These are phyloP conservation scores for Hedychridium roseum DNA, from an alignment of 2,888 invertebrate species.

Conservation along the genomic window DNA sequence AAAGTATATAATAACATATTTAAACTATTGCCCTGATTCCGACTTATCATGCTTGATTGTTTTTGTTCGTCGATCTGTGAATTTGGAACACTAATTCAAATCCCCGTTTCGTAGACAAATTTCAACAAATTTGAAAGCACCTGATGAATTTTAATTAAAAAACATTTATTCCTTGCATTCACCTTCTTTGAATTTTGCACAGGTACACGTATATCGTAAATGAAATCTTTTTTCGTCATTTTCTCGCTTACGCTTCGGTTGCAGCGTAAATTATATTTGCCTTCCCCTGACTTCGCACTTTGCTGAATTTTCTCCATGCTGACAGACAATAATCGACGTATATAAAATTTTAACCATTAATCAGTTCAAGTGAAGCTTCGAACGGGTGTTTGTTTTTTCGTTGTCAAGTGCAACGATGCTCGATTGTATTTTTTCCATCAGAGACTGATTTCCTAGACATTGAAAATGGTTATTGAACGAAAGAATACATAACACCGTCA, in stretches of 20 bases:
- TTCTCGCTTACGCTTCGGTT: conserved; percentile 50
- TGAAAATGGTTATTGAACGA: no score
- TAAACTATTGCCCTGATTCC: conserved; percentile 18
- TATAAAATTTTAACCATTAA: no score
- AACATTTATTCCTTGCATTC: background rate
- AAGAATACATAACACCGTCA: no score
- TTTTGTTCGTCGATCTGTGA: conserved; percentile 30
- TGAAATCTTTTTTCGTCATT: conserved; percentile 52
- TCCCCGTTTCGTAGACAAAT: background rate
- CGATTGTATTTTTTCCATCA: no score
- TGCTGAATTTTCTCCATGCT: conserved; percentile 1
- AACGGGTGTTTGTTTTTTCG: no score
- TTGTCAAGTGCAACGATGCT: no score
- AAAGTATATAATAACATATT: conserved; percentile 28
- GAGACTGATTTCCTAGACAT: no score
- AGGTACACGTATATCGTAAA: conserved; percentile 47
- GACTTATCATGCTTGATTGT: conserved; percentile 30
- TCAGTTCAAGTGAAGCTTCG: no score
- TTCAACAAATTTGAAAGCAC: background rate
- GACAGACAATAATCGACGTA: no score
- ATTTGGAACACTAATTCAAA: background rate
- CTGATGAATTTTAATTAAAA: background rate
- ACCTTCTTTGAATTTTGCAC: conserved; percentile 27
- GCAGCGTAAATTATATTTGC: conserved; percentile 51
- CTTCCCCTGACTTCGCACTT: conserved; percentile 27